phyloP scores from a whole-genome alignment of 2,888 invertebrate species.

The Drosophila phalerata region DNA sequence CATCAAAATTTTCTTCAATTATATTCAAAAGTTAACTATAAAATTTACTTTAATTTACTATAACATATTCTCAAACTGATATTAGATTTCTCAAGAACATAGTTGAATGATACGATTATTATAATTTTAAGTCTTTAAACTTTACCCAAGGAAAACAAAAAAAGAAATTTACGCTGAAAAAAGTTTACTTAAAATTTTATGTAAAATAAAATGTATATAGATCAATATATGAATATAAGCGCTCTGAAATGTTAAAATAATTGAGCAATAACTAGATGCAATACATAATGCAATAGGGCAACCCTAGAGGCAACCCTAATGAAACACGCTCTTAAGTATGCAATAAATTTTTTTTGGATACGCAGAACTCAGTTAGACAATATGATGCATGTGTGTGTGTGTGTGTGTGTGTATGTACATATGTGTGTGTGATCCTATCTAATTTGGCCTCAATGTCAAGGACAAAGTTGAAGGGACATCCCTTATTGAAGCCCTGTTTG shows the following conservation, averaged over 20 bases:
- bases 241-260: background rate
- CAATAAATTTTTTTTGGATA: conserved; percentile 5
- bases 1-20: too few relatives aligned
- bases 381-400: background rate
- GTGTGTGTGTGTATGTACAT: background rate
- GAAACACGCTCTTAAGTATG: conserved; percentile 13
- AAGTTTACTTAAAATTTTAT: background rate
- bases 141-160: background rate
- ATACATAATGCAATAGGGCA: background rate
- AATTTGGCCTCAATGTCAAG: conserved; percentile 31
- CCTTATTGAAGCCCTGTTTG: background rate
- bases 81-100: too few relatives aligned
- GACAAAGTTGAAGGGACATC: background rate
- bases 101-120: too few relatives aligned
- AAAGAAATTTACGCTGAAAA: background rate
- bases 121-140: too few relatives aligned
- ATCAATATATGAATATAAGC: background rate
- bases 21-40: too few relatives aligned
- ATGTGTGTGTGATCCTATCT: background rate
- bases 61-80: too few relatives aligned
- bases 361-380: background rate
- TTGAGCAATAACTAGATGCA: background rate
- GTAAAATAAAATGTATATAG: background rate
- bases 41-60: too few relatives aligned
- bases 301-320: conserved; percentile 11